A percentile compares a stretch with the other conserved stretches of the same genome.
Conservation (phyloP, 2,113 vertebrate species). For the Myiozetetes cayanensis region DNA sequence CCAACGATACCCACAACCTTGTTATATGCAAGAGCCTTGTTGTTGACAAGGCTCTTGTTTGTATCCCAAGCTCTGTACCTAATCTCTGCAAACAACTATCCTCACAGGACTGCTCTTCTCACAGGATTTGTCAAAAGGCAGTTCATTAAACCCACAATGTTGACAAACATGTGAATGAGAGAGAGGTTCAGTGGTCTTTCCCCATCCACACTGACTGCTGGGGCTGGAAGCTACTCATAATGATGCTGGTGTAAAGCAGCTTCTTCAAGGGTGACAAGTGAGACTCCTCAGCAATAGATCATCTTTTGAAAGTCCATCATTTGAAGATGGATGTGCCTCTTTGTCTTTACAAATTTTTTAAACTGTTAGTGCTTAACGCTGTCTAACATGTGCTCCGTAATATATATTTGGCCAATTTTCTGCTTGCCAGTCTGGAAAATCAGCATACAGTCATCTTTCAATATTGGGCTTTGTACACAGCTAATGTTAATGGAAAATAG, state of each 20-base stretch:
- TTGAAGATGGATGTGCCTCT: neutral
- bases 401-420: conserved; percentile 54
- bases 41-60: neutral
- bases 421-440: conserved; percentile 38
- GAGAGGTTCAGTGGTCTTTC: neutral
- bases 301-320: neutral
- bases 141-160: neutral
- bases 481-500: conserved; percentile 7
- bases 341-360: conserved; percentile 22
- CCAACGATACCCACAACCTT: neutral
- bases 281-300: neutral
- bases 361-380: conserved; percentile 6
- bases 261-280: neutral
- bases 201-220: neutral
- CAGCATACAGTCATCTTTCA: conserved; percentile 14
- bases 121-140: neutral
- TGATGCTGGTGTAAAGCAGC: neutral
- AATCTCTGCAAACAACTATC: neutral
- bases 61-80: neutral
- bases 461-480: conserved; percentile 22
- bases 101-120: neutral
- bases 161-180: neutral
- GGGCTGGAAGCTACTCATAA: neutral
- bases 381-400: neutral
- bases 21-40: neutral